Percentiles rank a stretch among this genome's conserved stretches.
These are phyloP conservation scores for Mesitornis unicolor DNA, from an alignment of 2,113 vertebrate genomes.

Conservation along the genomic window DNA sequence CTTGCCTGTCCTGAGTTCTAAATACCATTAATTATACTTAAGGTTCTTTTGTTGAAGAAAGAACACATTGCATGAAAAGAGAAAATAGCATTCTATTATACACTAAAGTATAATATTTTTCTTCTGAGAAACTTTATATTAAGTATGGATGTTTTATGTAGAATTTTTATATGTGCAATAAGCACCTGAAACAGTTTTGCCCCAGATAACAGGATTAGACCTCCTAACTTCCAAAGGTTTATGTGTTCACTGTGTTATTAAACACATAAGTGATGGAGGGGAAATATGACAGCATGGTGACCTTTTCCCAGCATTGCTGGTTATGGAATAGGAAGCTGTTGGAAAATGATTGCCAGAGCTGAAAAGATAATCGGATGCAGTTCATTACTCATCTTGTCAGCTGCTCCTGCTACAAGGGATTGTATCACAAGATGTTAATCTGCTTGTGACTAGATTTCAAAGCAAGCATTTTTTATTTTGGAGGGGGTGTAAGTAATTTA, in stretches of 20 bases:
- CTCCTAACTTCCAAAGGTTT: background rate
- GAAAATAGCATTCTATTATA: background rate
- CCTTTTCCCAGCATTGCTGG: slow-evolving; percentile 19
- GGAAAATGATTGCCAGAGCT: slow-evolving; percentile 59
- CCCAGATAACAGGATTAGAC: background rate
- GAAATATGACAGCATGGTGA: background rate
- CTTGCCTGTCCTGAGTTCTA: background rate
- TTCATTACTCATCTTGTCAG: slow-evolving; percentile 69
- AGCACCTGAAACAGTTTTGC: background rate
- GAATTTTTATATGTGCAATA: background rate
- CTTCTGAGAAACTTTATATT: background rate
- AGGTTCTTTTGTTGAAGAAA: background rate
- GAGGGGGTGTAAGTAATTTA: slow-evolving; percentile 35
- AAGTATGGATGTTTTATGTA: background rate
- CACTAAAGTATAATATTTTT: background rate
- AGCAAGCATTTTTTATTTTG: slow-evolving; percentile 53
- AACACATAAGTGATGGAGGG: background rate
- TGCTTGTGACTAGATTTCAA: slow-evolving; percentile 63
- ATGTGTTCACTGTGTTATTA: background rate
- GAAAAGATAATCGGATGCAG: slow-evolving; percentile 69
- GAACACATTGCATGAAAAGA: background rate
- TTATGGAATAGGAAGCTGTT: slow-evolving; percentile 56
- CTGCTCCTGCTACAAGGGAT: slow-evolving; percentile 62
- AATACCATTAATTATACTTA: background rate
- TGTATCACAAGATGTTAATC: slow-evolving; percentile 68